These are phyloP conservation scores for Drosophila buzzatii DNA, from an alignment of 2,888 invertebrate species.

Conservation along the genomic window DNA sequence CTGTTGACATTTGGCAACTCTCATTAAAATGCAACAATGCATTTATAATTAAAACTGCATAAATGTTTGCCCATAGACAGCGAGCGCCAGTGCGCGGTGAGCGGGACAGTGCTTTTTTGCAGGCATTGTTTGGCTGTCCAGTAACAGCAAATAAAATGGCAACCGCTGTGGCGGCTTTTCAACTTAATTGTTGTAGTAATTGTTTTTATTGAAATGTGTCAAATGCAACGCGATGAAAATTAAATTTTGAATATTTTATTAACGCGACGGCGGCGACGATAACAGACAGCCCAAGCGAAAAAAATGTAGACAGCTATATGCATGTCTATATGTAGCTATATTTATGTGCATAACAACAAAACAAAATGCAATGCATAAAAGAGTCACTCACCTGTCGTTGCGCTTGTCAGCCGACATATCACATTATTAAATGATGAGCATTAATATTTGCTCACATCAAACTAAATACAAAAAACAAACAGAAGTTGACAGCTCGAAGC, in stretches of 20 bases:
- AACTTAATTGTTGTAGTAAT: conserved; percentile 62
- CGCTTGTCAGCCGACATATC: conserved; percentile 56
- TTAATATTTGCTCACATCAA: conserved; percentile 40
- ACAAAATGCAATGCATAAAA: conserved; percentile 33
- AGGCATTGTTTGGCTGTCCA: conserved; percentile 23
- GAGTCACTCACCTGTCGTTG: conserved; percentile 49
- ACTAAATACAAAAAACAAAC: conserved; percentile 14
- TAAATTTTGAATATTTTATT: conserved; percentile 70
- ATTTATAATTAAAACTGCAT: conserved; percentile 69
- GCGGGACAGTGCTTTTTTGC: conserved; percentile 7
- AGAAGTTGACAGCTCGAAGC: background rate
- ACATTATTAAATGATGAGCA: conserved; percentile 59
- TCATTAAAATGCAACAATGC: conserved; percentile 62
- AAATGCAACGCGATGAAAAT: conserved; percentile 65
- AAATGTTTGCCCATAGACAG: conserved; percentile 50
- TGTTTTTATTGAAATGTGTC: conserved; percentile 70
- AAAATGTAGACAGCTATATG: background rate
- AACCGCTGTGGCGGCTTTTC: conserved; percentile 50
- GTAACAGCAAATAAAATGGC: conserved; percentile 53
- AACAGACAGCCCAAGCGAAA: conserved; percentile 19
- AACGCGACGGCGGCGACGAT: conserved; percentile 24
- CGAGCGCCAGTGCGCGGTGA: background rate
- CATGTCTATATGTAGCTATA: background rate
- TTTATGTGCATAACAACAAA: conserved; percentile 13
- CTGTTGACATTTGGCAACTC: conserved; percentile 63